These are phyloP conservation scores for Zaprionus lineosus DNA, from an alignment of 2,888 invertebrate species.

Conservation along the genomic window DNA sequence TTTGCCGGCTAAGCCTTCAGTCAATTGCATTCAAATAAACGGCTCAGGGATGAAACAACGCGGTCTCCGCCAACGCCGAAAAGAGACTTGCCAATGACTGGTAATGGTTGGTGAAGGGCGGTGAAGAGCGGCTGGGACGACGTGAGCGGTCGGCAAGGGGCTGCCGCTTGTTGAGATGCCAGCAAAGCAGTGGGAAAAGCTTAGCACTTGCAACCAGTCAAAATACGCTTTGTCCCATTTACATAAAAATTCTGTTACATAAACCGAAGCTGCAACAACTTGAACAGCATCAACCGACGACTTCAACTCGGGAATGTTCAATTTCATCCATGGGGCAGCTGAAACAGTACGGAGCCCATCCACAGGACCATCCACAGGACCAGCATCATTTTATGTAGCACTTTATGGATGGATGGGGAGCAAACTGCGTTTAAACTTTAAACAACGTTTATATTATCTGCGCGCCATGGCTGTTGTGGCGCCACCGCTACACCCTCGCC, in stretches of 20 bases:
- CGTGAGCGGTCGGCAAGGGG: neutral
- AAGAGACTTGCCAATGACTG: constrained; percentile 41
- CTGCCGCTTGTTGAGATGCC: constrained; percentile 14
- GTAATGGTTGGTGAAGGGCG: neutral
- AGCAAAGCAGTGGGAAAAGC: neutral
- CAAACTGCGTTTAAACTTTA: constrained; percentile 66
- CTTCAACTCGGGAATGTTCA: constrained; percentile 51
- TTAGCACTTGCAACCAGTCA: constrained; percentile 9
- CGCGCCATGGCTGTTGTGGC: constrained; percentile 11
- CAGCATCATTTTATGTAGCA: constrained; percentile 51
- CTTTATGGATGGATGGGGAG: constrained; percentile 54
- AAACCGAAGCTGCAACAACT: constrained; percentile 14
- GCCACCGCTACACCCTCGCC: neutral
- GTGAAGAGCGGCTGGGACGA: neutral
- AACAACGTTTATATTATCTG: constrained; percentile 74
- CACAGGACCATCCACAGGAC: neutral
- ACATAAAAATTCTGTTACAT: constrained; percentile 30
- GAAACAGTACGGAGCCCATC: too few species aligned
- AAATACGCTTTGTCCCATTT: constrained; percentile 38
- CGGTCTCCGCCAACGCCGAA: constrained; percentile 5
- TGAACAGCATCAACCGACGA: constrained; percentile 18
- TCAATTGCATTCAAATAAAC: constrained; percentile 76
- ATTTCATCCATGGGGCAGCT: constrained; percentile 53
- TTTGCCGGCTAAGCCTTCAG: constrained; percentile 65
- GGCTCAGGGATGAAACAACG: constrained; percentile 25